Conservation (phyloP, 2,113 vertebrate species). For the Xenotilapia caudafasciata region DNA sequence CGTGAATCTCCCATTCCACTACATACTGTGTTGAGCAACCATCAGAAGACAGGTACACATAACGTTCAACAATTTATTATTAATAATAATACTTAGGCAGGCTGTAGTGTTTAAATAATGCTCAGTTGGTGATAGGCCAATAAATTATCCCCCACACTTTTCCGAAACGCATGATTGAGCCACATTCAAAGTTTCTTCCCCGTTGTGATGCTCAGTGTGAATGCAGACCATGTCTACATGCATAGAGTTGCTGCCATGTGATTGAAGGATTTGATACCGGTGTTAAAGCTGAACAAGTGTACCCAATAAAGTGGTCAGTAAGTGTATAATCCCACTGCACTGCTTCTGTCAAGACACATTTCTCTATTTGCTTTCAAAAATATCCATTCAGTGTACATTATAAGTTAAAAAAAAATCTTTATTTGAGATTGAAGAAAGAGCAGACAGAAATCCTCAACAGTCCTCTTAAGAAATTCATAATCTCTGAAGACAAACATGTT, state of each 20-base stretch:
- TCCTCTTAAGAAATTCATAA: background rate
- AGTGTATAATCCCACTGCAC: background rate
- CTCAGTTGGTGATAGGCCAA: background rate
- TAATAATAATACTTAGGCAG: background rate
- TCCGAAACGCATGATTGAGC: accelerated
- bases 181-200: background rate
- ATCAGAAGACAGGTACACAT: background rate
- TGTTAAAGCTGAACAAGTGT: background rate
- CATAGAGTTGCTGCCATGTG: background rate
- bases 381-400: background rate
- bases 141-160: background rate
- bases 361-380: background rate
- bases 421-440: conserved; percentile 33
- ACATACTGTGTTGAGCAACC: background rate
- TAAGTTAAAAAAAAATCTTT: conserved; percentile 18
- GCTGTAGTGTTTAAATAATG: background rate
- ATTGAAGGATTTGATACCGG: background rate
- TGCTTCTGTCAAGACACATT: background rate
- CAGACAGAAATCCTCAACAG: conserved; percentile 17
- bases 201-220: background rate
- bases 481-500: background rate
- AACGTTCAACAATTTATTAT: background rate
- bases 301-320: background rate
- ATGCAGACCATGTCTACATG: background rate
- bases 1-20: background rate